These are phyloP conservation scores for Idaea straminata DNA, from an alignment of 2,888 invertebrate genomes.

Conservation along the genomic window DNA sequence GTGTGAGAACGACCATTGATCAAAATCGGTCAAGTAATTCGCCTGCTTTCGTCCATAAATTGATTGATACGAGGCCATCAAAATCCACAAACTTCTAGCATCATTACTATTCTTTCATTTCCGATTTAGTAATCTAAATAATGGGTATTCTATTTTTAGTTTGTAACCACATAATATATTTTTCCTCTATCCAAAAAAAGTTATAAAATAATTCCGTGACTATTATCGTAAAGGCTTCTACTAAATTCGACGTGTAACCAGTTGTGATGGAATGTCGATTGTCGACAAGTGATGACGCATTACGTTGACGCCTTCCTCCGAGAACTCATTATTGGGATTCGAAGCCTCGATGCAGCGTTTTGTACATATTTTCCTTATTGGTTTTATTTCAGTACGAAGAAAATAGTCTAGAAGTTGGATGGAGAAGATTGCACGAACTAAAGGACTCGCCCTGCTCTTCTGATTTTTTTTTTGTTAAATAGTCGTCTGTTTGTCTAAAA, in stretches of 20 bases:
- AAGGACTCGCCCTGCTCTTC: neutral
- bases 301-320: neutral
- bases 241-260: neutral
- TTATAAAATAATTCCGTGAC: neutral
- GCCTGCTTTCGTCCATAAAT: no score
- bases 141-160: no score
- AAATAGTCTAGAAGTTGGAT: neutral
- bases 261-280: neutral
- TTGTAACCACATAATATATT: neutral
- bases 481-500: no score
- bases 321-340: neutral
- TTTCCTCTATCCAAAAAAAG: neutral
- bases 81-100: no score
- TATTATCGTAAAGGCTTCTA: neutral
- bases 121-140: no score
- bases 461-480: no score
- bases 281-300: neutral
- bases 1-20: no score
- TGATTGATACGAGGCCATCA: no score
- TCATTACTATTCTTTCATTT: no score
- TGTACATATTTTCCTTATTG: neutral
- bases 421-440: neutral
- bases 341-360: neutral
- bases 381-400: neutral
- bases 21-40: no score